phyloP scores from a whole-genome alignment of 2,113 vertebrate species.

The Upupa epops region DNA sequence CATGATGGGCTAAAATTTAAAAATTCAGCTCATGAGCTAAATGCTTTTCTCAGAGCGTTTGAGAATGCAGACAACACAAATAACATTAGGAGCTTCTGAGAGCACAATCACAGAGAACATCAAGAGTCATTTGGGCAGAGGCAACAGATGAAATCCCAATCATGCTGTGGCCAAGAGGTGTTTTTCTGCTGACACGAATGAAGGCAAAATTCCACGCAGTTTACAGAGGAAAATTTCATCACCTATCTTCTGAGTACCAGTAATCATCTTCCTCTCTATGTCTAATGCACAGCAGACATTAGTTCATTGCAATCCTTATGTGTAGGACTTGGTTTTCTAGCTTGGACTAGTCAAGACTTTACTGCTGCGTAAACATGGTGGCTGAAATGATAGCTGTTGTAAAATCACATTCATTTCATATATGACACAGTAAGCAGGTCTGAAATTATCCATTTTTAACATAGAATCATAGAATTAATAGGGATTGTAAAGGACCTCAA shows the following conservation, averaged over 20 bases:
- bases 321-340: not conserved
- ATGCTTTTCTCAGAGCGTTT: not conserved
- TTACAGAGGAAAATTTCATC: not conserved
- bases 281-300: not conserved
- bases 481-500: too few species aligned
- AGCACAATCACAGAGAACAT: not conserved
- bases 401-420: not conserved
- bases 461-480: too few species aligned
- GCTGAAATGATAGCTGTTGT: not conserved
- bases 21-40: not conserved
- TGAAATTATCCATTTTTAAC: not conserved
- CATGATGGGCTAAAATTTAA: slow-evolving; percentile 9
- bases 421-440: not conserved
- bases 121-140: not conserved
- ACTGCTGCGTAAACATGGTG: not conserved
- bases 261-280: not conserved
- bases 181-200: not conserved
- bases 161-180: not conserved
- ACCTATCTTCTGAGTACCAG: not conserved
- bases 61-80: not conserved
- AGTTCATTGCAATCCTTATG: not conserved
- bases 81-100: not conserved
- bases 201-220: not conserved
- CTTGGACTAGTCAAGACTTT: not conserved
- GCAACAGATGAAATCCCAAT: not conserved